Base-by-base conservation (phyloP, 2,888 invertebrate species). In the Stratiomys singularior region DNA sequence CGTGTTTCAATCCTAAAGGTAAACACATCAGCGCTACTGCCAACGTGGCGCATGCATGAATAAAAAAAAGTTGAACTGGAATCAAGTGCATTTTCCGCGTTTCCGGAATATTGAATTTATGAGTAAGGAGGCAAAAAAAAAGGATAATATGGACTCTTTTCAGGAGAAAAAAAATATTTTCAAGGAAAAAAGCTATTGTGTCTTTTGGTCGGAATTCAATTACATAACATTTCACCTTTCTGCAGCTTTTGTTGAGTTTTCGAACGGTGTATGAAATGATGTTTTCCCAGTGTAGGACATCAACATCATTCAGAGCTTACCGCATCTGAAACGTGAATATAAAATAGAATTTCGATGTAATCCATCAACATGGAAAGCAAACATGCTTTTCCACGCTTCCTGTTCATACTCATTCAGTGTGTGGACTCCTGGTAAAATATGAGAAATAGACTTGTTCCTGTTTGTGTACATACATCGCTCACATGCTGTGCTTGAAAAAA, bases 331-430 rank as follows among this genome's bases (percentile, higher is more conserved):
- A 37, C 67, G 44, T 3, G 67, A 67, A 67, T 44, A 18, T 67
- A 67, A 67, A 67, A 67, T 44, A 67, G 44, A 67, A 67, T 67
- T 67, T 67, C 44, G 46, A 67, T 67, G 67, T 67, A 67, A 67
- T 67, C 67, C 67, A 67, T 67, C 67, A 67, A 37, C 67, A 60
- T 52, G 52, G 52, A 52, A 52, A 52, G 52, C 52, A 52, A 52
- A 52, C 52, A 52, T 52, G 52, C 52, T 52, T 52, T 52, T 52
- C 52, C 18, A 15, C 52, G 15, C 52, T 52, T 52, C 52, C 52
- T 52, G 52, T 52, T 52, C 52, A 52, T 18, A 52, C 37, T 5
- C 37, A 37, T 37, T 37, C 37, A 37, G 37, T 37, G 3, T 37
- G 37, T 37, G 37, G 3, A 37, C n/a, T 52, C 7, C 15, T 52